Conservation (phyloP, 2,888 invertebrate species). For the Octonoba sinensis region DNA sequence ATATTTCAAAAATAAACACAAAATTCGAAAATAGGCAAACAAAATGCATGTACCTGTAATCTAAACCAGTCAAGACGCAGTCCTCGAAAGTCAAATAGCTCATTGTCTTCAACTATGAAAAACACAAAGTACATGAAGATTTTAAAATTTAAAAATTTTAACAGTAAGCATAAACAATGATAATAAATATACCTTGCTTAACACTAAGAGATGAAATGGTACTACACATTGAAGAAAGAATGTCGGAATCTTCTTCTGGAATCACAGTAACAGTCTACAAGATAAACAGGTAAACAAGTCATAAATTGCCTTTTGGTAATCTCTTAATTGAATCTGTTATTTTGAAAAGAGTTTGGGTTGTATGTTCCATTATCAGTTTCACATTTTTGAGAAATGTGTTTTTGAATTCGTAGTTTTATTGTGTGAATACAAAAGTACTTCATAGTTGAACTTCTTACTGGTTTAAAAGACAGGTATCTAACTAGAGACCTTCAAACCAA, state of each 20-base stretch:
- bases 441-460: too few relatives aligned
- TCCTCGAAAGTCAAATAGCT: slow-evolving; percentile 94
- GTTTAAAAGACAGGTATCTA: too few relatives aligned
- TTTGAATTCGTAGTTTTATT: too few relatives aligned
- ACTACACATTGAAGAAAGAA: slow-evolving; percentile 91
- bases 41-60: slow-evolving; percentile 77
- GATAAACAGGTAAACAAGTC: neutral
- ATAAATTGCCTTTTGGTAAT: too few relatives aligned
- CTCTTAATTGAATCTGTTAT: too few relatives aligned
- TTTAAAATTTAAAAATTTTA: neutral
- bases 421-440: too few relatives aligned
- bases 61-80: slow-evolving; percentile 97
- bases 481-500: too few relatives aligned
- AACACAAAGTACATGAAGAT: slow-evolving; percentile 28
- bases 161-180: neutral
- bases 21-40: neutral
- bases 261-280: slow-evolving; percentile 68
- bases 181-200: slow-evolving; percentile 78
- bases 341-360: too few relatives aligned
- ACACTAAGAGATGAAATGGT: slow-evolving; percentile 87
- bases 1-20: neutral
- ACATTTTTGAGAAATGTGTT: too few relatives aligned
- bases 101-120: slow-evolving; percentile 87
- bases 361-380: too few relatives aligned
- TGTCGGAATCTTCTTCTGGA: slow-evolving; percentile 95